These are phyloP conservation scores for Eupithecia subfuscata DNA, from an alignment of 2,888 invertebrate genomes.

Conservation along the genomic window DNA sequence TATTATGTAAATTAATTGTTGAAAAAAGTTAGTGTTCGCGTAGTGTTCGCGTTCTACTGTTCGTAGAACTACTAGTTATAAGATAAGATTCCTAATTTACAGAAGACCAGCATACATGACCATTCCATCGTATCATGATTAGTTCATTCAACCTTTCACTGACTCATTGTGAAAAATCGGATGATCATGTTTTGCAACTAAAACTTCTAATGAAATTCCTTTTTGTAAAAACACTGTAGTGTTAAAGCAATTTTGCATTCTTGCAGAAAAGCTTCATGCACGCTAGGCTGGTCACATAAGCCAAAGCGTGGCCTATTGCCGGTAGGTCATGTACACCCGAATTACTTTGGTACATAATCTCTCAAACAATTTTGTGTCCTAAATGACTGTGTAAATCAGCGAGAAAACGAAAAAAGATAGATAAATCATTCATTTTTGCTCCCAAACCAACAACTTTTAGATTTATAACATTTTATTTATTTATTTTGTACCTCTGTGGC, in stretches of 20 bases:
- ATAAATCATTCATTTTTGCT: not conserved
- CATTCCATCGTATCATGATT: conserved; percentile 2
- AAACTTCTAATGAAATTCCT: conserved; percentile 5
- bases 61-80: too few species aligned
- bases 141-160: conserved; percentile 21
- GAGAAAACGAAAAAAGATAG: not conserved
- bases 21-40: too few species aligned
- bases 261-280: conserved; percentile 24
- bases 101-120: conserved; percentile 8
- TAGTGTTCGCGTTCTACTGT: too few species aligned
- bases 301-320: conserved; percentile 12
- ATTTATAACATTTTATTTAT: too few species aligned
- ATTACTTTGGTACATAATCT: conserved; percentile 6
- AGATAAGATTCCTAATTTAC: not conserved
- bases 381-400: not conserved
- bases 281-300: conserved; percentile 37
- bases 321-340: conserved; percentile 20
- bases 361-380: not conserved
- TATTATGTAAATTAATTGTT: too few species aligned
- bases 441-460: not conserved
- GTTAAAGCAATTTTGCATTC: conserved; percentile 11
- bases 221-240: too few species aligned
- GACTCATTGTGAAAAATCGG: conserved; percentile 21
- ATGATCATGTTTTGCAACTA: conserved; percentile 18
- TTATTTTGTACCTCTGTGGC: too few species aligned